Evolutionary conservation across 2,113 vertebrate species (phyloP), one percentile per base, ranked within the genome.

Genomic region (Oncorhynchus clarkii): DNA sequence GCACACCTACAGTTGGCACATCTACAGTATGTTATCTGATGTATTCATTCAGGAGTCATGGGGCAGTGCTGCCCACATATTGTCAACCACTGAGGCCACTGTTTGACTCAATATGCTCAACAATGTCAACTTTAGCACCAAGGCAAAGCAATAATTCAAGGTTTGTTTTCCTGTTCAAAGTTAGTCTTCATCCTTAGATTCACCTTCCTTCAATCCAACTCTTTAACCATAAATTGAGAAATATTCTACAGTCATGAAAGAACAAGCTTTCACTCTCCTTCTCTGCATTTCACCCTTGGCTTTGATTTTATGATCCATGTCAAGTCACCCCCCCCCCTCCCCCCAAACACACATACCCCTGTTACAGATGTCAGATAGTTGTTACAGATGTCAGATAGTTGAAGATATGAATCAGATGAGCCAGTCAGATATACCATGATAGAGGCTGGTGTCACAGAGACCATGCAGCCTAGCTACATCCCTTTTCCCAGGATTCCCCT

Each of bases 61-160:
- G 39, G 39, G 1, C 39, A 45, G 39, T 45, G 39, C 39, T 45
- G 39, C 6, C 73, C 45, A 29, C 76, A 74, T 75, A 74, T 72
- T 72, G 70, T 29, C 48, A 29, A 48, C 29, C 16, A 51, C 48
- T 54, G 48, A 80, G 34, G 72, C 74, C 62, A 82, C 20, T 20
- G 12, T 65, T 76, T 39, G 24, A 76, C 65, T 76, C 64, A 74
- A 48, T 20, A 27, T 20, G 13, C 29, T 7, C 65, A 45, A 69
- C 71, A 72, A 14, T 60, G 67, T 8, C 22, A 45, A 45, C 49
- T 48, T 73, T 60, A 67, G 67, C 48, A 39, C 9, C 71, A 6
- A 73, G 8, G 24, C 34, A 45, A 45, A 45, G 48, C 22, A 6
- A 39, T 13, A 8, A 51, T 51, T 51, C 0, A 13, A 16, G 34